Evolutionary conservation across 92 coral and sea anemone genomes (phyloP).

Genomic region (Epizoanthus stellaris): DNA sequence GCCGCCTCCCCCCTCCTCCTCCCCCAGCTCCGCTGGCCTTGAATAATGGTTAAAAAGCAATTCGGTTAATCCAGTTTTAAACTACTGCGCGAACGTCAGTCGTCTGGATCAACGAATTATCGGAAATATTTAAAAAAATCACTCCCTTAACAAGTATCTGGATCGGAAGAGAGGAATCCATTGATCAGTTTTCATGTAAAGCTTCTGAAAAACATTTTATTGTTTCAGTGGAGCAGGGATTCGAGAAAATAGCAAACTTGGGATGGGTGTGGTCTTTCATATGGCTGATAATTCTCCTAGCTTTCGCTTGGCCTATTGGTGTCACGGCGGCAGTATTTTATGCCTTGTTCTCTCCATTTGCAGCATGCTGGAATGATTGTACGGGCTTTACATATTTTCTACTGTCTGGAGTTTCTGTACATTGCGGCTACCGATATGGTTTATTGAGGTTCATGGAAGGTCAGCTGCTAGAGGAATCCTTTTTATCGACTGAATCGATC

Average conservation of each 20-base stretch:
- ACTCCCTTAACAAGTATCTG: too few relatives aligned
- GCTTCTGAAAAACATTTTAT: too few relatives aligned
- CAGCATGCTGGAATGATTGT: slow-evolving; percentile 93
- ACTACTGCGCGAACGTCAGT: too few relatives aligned
- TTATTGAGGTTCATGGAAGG: slow-evolving; percentile 63
- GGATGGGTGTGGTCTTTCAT: slow-evolving; percentile 96
- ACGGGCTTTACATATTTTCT: slow-evolving; percentile 84
- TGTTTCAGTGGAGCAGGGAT: neutral
- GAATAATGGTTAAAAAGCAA: too few relatives aligned
- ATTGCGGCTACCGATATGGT: slow-evolving; percentile 94
- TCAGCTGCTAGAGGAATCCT: slow-evolving; percentile 61
- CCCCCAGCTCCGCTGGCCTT: too few relatives aligned
- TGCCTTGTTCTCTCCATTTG: slow-evolving; percentile 92
- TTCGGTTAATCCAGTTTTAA: too few relatives aligned
- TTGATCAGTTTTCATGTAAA: too few relatives aligned
- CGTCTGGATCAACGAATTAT: too few relatives aligned
- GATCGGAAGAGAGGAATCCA: too few relatives aligned
- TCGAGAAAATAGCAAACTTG: slow-evolving; percentile 66
- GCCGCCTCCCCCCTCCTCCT: too few relatives aligned
- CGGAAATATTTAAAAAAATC: too few relatives aligned
- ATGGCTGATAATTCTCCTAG: slow-evolving; percentile 79
- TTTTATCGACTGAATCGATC: neutral
- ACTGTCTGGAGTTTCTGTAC: slow-evolving; percentile 82
- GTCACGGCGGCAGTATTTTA: slow-evolving; percentile 91
- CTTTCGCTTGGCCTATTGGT: slow-evolving; percentile 94